These are phyloP conservation scores for Arremon aurantiirostris DNA, from an alignment of 2,797 vertebrate genomes.

Conservation along the genomic window DNA sequence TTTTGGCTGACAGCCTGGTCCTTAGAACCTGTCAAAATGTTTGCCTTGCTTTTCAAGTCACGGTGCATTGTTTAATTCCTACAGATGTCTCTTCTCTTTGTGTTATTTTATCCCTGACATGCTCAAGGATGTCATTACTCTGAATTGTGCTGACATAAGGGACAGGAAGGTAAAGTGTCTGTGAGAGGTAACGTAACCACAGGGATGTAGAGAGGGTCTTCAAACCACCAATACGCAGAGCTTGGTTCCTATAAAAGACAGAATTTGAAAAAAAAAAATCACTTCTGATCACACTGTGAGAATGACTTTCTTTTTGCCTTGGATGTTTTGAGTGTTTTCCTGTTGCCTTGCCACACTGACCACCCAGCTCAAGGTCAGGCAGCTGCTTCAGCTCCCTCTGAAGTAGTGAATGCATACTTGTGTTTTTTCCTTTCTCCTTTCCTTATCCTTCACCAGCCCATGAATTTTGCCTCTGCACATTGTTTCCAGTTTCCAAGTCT, in stretches of 20 bases:
- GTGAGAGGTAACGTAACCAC: neutral
- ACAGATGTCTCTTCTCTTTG: neutral
- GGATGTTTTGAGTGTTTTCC: neutral
- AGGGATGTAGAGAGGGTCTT: neutral
- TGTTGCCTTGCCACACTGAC: neutral
- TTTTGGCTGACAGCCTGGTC: neutral
- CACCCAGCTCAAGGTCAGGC: accelerated
- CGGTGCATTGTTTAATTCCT: neutral
- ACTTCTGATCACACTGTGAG: neutral
- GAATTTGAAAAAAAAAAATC: neutral
- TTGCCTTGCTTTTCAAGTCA: neutral
- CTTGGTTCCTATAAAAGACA: neutral
- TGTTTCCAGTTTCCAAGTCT: neutral
- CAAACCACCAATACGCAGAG: accelerated
- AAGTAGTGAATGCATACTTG: neutral
- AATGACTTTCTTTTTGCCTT: neutral
- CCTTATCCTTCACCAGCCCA: neutral
- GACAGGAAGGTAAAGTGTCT: neutral
- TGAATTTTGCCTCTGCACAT: neutral
- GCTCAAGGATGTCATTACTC: neutral
- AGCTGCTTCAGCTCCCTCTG: neutral
- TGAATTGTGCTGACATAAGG: neutral
- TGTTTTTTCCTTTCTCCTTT: neutral
- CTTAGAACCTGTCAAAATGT: neutral
- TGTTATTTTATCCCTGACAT: neutral